Evolutionary conservation across 2,797 vertebrate species (phyloP), one percentile per base, ranked within the genome.

Genomic region (Muraenolepis orangiensis): DNA sequence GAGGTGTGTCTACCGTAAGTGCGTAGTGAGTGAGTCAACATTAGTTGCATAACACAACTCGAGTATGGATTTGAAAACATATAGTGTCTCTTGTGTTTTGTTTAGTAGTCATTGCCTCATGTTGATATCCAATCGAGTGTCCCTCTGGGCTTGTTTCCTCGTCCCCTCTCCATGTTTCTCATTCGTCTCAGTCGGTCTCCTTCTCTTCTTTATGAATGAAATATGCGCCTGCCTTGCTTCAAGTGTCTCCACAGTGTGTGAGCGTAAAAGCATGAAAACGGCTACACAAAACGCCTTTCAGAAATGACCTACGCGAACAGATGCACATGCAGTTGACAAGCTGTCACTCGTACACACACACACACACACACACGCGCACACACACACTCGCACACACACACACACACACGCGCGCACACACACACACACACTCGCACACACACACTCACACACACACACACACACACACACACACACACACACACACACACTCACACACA

Each of bases 311-410:
- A 8, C 3, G 32, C 32, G 3, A 34, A 34, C 32, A 34, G 32
- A 34, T 34, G 32, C 32, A 8, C 32, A 34, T 34, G 32, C 32
- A 3, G 8, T 34, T 34, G 32, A 34, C 32, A 34, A 34, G 32
- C 32, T 34, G 40, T 76, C 69, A 34, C 40, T 40, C 66, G 74
- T 7, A 13, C 68, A 40, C 66, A 72, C 30, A 57, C 34, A 30
- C 71, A 74, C 72, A 71, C 23, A 70, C 69, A 75, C 74, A 76
- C 7, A 30, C 72, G 70, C 75, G 79, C 77, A 69, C 67, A 69
- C 14, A 31, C 30, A 69, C 26, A 69, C 28, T 31, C 7, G 13
- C 67, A 69, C 26, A 69, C 67, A 30, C 7, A 69, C 67, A 69
- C 2, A 69, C 67, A 32, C 14, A 31, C 30, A 32, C 67, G 31